phyloP scores from a whole-genome alignment of 2,888 invertebrate species.

The Argyresthia goedartella region DNA sequence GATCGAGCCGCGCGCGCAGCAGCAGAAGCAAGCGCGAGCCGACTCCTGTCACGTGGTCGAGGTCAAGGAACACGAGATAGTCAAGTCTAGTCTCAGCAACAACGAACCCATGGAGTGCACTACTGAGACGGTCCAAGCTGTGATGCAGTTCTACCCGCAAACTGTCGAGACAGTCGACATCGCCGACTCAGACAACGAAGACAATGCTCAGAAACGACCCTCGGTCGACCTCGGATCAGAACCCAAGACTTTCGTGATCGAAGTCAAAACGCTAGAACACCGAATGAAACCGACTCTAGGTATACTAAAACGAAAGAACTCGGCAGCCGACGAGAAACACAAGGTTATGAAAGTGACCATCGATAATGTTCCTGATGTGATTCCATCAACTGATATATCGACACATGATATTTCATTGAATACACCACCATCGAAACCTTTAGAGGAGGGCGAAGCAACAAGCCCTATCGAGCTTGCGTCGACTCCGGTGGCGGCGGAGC shows the following conservation, averaged over 20 bases:
- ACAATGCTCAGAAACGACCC: constrained; percentile 13
- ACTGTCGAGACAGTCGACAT: constrained; percentile 69
- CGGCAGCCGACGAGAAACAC: constrained; percentile 22
- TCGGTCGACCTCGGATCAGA: constrained; percentile 36
- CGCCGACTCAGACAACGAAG: constrained; percentile 29
- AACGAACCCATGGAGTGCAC: constrained; percentile 57
- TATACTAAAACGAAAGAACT: constrained; percentile 32
- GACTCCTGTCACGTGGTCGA: constrained; percentile 73
- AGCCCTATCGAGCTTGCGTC: constrained; percentile 28
- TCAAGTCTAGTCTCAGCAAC: constrained; percentile 71
- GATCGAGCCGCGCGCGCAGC: constrained; percentile 20
- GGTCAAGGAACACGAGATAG: constrained; percentile 77
- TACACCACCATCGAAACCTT: constrained; percentile 26
- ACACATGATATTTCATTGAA: constrained; percentile 16
- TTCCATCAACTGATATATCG: constrained; percentile 23
- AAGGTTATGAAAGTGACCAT: constrained; percentile 22
- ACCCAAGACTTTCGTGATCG: constrained; percentile 49
- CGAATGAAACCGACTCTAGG: constrained; percentile 50
- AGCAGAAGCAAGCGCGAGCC: constrained; percentile 16
- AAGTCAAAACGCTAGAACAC: constrained; percentile 44
- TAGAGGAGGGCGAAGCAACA: constrained; percentile 19
- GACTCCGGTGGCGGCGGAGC: constrained; percentile 19
- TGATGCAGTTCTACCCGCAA: constrained; percentile 65
- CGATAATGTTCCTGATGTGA: constrained; percentile 30
- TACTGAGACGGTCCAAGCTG: constrained; percentile 63